A percentile compares a stretch with the other conserved stretches of the same genome.
phyloP scores from a whole-genome alignment of 2,113 vertebrate genomes.

The Rhinoptilus africanus region DNA sequence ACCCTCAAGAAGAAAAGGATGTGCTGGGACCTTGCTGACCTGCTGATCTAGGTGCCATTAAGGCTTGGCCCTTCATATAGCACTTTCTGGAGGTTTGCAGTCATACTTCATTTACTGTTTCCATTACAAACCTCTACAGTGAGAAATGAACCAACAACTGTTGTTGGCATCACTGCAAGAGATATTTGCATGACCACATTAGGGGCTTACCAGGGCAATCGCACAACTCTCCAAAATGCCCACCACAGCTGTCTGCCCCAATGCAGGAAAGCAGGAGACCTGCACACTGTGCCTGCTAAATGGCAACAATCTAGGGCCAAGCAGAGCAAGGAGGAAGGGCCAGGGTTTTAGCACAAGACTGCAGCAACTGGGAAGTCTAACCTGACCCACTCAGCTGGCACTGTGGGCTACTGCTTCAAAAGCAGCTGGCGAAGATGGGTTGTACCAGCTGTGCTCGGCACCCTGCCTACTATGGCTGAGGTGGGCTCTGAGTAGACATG shows the following conservation, averaged over 20 bases:
- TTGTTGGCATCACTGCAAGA: not conserved
- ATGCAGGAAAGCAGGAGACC: not conserved
- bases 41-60: not conserved
- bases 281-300: not conserved
- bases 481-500: not conserved
- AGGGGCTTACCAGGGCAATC: not conserved
- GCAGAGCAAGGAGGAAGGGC: not conserved
- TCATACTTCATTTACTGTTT: not conserved
- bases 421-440: not conserved
- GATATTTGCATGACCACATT: not conserved
- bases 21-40: not conserved
- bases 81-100: not conserved
- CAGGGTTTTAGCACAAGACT: not conserved
- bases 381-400: not conserved
- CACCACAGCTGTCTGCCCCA: not conserved
- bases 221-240: not conserved
- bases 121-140: not conserved
- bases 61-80: not conserved
- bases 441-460: not conserved
- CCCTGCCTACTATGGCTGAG: not conserved
- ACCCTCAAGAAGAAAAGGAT: not conserved
- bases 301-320: not conserved
- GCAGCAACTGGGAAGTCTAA: not conserved
- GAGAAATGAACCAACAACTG: not conserved
- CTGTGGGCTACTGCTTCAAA: not conserved